Evolutionary conservation across 2,113 vertebrate genomes (phyloP).

Genomic region (Ondatra zibethicus): DNA sequence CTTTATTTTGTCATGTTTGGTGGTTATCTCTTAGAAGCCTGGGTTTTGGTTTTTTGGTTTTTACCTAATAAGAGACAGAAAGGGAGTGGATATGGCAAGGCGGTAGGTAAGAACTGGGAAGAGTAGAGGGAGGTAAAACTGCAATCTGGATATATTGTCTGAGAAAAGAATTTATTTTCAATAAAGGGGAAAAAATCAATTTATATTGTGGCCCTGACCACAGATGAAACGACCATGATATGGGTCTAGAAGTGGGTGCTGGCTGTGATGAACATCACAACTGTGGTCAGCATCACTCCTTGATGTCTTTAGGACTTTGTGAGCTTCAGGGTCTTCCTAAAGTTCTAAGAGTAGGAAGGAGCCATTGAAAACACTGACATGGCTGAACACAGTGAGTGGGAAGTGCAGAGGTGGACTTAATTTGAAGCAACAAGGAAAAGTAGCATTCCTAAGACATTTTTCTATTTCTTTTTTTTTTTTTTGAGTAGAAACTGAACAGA

Average conservation of each 20-base stretch:
- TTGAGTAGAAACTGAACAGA: neutral
- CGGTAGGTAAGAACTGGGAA: no score
- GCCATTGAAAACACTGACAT: neutral
- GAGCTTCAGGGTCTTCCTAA: neutral
- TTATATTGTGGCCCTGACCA: neutral
- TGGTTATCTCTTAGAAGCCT: neutral
- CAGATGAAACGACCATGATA: neutral
- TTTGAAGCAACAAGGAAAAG: neutral
- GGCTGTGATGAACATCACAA: neutral
- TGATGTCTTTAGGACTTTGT: neutral
- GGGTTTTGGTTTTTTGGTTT: neutral
- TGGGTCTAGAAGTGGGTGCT: neutral
- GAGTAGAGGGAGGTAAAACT: neutral
- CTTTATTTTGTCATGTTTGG: neutral
- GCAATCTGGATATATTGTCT: neutral
- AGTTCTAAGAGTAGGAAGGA: neutral
- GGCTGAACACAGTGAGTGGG: neutral
- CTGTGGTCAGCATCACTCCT: neutral
- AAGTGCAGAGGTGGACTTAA: neutral
- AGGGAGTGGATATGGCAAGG: neutral
- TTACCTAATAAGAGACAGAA: neutral
- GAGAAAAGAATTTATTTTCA: neutral
- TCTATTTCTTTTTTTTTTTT: fast-evolving
- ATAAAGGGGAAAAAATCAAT: neutral
- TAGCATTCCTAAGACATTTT: neutral